Conservation (phyloP, 2,888 invertebrate species). For the Mythimna pallens region DNA sequence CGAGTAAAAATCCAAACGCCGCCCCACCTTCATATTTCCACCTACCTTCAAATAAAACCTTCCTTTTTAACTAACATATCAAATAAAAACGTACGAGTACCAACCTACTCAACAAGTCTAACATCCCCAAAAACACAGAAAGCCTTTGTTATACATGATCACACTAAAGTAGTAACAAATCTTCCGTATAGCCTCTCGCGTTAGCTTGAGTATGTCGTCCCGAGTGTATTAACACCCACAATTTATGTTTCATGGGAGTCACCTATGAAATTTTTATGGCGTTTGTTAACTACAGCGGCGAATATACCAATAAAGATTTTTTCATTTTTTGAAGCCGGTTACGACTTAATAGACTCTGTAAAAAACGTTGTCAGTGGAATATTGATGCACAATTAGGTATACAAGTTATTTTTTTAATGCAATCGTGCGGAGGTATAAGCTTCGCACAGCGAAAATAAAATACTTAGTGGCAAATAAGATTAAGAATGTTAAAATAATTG, state of each 20-base stretch:
- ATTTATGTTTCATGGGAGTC: conserved; percentile 79
- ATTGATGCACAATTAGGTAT: conserved; percentile 19
- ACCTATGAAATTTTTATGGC: conserved; percentile 80
- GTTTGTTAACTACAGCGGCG: conserved; percentile 73
- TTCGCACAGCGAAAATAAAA: too few relatives aligned
- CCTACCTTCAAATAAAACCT: too few relatives aligned
- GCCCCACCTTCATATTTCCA: too few relatives aligned
- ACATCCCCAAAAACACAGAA: conserved; percentile 3
- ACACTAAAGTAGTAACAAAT: conserved; percentile 58
- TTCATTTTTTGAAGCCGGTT: conserved; percentile 39
- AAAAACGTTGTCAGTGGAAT: conserved; percentile 47
- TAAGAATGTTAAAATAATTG: too few relatives aligned
- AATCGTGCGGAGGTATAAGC: too few relatives aligned
- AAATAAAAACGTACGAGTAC: too few relatives aligned
- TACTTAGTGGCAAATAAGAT: too few relatives aligned
- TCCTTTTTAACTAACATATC: too few relatives aligned
- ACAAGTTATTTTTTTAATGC: neutral
- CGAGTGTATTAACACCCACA: conserved; percentile 78
- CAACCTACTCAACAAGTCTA: neutral
- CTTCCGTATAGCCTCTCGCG: conserved; percentile 45
- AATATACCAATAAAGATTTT: conserved; percentile 74
- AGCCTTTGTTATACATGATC: conserved; percentile 43
- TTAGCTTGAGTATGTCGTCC: conserved; percentile 65
- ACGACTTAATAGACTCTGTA: conserved; percentile 37
- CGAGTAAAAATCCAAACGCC: too few relatives aligned